Evolutionary conservation across 2,797 vertebrate genomes (phyloP), one percentile per base, ranked within the genome.

Genomic region (Petrocephalus sullivani): DNA sequence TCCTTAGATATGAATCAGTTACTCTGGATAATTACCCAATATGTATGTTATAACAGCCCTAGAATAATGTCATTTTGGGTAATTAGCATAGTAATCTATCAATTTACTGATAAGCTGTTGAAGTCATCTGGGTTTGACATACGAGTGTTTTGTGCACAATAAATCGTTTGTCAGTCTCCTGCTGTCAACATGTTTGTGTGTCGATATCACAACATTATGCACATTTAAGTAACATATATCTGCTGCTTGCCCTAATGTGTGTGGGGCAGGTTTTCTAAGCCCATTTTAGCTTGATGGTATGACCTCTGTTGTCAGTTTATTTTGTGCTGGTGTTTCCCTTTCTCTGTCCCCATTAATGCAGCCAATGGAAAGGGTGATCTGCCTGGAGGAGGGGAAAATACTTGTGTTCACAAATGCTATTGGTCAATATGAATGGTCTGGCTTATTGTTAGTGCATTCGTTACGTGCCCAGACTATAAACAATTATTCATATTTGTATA

Each of bases 71-170:
- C 88, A 91, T 89, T 91, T 91, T 90, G 87, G 0, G 90, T 94
- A 92, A 94, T 92, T 92, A 92, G 90, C 91, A 90, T 67, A 87
- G 85, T 89, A 90, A 93, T 87, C 57, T 87, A 91, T 91, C 81
- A 86, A 88, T 28, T 60, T 88, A 83, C 87, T 19, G 54, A 28
- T 19, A 81, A 82, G 56, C 56, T 58, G 5, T 58, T 8, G n/a
- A 60, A 60, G 8, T 60, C 6, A 6, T 60, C n/a, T 21, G n/a
- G n/a, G n/a, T 60, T 60, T 21, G 2, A 60, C n/a, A 9, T 60
- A 21, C 21, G 21, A 60, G n/a, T 60, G 58, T 21, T 21, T 60
- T 19, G 21, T 2, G n/a, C 58, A 60, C 58, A 21, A 60, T 60
- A 7, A 58, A 58, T 16, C 57, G n/a, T 58, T 58, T 58, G 56